Evolutionary conservation across 2,888 invertebrate species (phyloP), one percentile per base, ranked within the genome.

Genomic region (Subacronicta megacephala): DNA sequence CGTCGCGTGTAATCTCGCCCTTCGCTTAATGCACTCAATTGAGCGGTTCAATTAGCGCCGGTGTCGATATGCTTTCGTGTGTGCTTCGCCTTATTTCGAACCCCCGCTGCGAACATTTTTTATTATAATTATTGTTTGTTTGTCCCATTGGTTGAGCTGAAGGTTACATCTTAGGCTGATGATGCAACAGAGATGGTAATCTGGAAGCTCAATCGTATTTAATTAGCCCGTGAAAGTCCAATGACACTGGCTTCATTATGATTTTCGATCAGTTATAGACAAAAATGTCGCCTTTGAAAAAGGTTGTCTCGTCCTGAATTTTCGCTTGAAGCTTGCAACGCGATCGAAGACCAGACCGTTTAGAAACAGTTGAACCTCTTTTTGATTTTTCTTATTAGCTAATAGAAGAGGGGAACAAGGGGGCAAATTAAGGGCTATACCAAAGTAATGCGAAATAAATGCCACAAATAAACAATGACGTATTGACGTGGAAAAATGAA

Each of bases 41-140:
- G 83, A 84, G 79, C 75, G 80, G 82, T 72, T 77, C 84, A 84
- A 85, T 85, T 85, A 84, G 83, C 67, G 57, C 43, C 64, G 76
- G 75, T 69, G 79, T 74, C 75, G 76, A 78, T 69, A 60, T 59
- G 47, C 47, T 55, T 51, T 54, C 46, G 54, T 69, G 55, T 64
- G 49, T 31, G 53, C 56, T 45, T 35, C 26, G 52, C 47, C 38
- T 62, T 49, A 50, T 37, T 46, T 53, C 72, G 37, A 46, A 62
- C 78, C 78, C 84, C 83, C 66, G 79, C 66, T 67, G 80, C 38
- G 71, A 52, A 60, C 63, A 75, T 73, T 74, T 76, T 73, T 75
- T 72, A 76, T 69, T 65, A 74, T 82, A 80, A 81, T 82, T 77
- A 78, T 74, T 80, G 74, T 80, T 80, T 81, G 78, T 82, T 76